phyloP scores from a whole-genome alignment of 2,797 vertebrate species.

The Pipistrellus pipistrellus region DNA sequence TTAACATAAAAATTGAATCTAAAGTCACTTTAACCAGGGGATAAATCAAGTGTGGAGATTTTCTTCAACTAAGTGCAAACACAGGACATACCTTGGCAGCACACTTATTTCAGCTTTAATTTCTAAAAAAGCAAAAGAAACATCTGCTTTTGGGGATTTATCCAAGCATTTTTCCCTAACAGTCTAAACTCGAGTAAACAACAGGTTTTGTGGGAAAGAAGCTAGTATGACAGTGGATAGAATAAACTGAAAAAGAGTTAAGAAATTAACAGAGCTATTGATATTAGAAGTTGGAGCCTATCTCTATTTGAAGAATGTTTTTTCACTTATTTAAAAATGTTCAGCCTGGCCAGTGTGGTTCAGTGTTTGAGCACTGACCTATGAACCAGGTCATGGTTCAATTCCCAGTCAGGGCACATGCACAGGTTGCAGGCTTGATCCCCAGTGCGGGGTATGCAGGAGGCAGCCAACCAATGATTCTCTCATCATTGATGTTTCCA shows the following conservation, averaged over 20 bases:
- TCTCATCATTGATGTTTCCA: too few species aligned
- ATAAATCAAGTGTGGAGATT: slow-evolving; percentile 21
- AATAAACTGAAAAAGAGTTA: not conserved
- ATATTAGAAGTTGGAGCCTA: slow-evolving; percentile 16
- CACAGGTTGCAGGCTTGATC: too few species aligned
- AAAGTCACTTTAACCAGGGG: not conserved
- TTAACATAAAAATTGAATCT: not conserved
- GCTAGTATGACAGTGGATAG: not conserved
- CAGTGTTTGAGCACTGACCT: too few species aligned
- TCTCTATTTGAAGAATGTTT: slow-evolving; percentile 51
- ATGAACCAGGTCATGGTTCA: too few species aligned
- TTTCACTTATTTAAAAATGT: slow-evolving; percentile 54
- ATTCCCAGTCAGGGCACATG: too few species aligned
- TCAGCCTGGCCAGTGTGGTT: not conserved
- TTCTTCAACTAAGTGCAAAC: not conserved
- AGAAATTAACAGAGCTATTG: slow-evolving; percentile 31
- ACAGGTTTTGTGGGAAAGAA: slow-evolving; percentile 1
- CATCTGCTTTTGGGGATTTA: not conserved
- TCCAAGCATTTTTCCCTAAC: not conserved
- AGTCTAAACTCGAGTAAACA: slow-evolving; percentile 30
- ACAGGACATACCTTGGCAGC: not conserved
- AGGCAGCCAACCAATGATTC: too few species aligned
- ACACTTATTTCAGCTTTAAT: slow-evolving; percentile 25
- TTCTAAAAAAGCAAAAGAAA: slow-evolving; percentile 57
- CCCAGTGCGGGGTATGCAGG: too few species aligned